phyloP scores from a whole-genome alignment of 1,140 invertebrate species.

The Drosophila chauvacae region DNA sequence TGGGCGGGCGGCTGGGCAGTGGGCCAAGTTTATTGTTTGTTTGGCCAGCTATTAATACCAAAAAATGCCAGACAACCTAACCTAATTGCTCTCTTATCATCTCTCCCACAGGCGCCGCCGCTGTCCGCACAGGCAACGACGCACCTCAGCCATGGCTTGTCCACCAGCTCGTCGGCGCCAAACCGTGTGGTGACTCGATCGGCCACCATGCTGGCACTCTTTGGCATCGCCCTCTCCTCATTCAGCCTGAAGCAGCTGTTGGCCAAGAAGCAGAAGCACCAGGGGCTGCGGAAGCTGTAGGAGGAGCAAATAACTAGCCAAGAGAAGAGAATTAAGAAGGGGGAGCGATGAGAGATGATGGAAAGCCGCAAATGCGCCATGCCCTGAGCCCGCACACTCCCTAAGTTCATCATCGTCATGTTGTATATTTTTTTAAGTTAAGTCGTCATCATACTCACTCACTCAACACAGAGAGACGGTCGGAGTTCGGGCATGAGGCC shows the following conservation, averaged over 20 bases:
- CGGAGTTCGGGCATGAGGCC: conserved; percentile 29
- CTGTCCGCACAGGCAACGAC: conserved; percentile 63
- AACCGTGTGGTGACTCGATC: conserved; percentile 86
- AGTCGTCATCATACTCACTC: conserved; percentile 49
- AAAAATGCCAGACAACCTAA: conserved; percentile 7
- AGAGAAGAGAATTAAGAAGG: neutral
- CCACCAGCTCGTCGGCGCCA: conserved; percentile 80
- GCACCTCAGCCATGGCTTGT: conserved; percentile 67
- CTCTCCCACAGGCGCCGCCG: conserved; percentile 50
- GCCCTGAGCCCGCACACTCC: conserved; percentile 26
- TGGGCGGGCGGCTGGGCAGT: conserved; percentile 42
- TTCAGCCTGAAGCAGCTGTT: conserved; percentile 88
- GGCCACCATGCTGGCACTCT: conserved; percentile 86
- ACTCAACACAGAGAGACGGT: conserved; percentile 1
- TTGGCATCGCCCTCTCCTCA: conserved; percentile 87
- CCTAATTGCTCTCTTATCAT: conserved; percentile 16
- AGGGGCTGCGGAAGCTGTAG: conserved; percentile 74
- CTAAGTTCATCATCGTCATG: conserved; percentile 34
- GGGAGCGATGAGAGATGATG: conserved; percentile 10
- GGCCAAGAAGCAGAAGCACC: conserved; percentile 75
- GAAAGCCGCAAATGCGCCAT: conserved; percentile 17
- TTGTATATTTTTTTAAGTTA: conserved; percentile 76
- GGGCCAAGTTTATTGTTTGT: conserved; percentile 61
- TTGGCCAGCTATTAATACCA: conserved; percentile 47
- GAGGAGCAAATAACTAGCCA: conserved; percentile 7